These are phyloP conservation scores for Sanderia malayensis DNA, from an alignment of 30 jellyfish, hydroid and myxozoan genomes.

Conservation along the genomic window DNA sequence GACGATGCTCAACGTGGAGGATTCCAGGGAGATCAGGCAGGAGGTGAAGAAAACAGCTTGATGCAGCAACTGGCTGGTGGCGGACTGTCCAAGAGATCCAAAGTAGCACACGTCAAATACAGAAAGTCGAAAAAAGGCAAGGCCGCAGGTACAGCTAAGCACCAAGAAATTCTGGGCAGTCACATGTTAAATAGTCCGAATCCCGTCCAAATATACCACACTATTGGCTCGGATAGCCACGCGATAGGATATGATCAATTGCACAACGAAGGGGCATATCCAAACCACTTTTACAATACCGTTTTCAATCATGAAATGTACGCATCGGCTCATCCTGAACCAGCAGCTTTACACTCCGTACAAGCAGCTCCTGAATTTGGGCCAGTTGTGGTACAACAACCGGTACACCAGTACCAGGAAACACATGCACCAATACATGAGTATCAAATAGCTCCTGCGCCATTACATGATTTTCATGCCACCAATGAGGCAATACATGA, in stretches of 20 bases:
- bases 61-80: conserved; percentile 46
- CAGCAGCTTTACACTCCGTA: conserved; percentile 4
- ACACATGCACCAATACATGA: no score
- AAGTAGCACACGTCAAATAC: conserved; percentile 27
- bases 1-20: conserved; percentile 31
- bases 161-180: conserved; percentile 37
- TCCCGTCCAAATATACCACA: conserved; percentile 16
- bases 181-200: conserved; percentile 8
- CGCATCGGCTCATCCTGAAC: not conserved
- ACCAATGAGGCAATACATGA: conserved; percentile 13
- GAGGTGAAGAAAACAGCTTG: conserved; percentile 24
- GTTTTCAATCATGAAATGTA: conserved; percentile 33
- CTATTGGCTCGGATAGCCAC: conserved; percentile 1
- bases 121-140: conserved; percentile 28
- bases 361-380: conserved; percentile 22
- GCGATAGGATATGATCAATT: conserved; percentile 4
- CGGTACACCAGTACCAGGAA: no score
- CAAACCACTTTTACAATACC: conserved; percentile 13
- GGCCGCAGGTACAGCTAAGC: conserved; percentile 48
- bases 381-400: no score
- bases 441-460: no score
- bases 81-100: conserved; percentile 43
- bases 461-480: conserved; percentile 21
- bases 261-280: conserved; percentile 6
- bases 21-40: conserved; percentile 11